phyloP scores from a whole-genome alignment of 2,888 invertebrate genomes.

The Agrilus biguttatus region DNA sequence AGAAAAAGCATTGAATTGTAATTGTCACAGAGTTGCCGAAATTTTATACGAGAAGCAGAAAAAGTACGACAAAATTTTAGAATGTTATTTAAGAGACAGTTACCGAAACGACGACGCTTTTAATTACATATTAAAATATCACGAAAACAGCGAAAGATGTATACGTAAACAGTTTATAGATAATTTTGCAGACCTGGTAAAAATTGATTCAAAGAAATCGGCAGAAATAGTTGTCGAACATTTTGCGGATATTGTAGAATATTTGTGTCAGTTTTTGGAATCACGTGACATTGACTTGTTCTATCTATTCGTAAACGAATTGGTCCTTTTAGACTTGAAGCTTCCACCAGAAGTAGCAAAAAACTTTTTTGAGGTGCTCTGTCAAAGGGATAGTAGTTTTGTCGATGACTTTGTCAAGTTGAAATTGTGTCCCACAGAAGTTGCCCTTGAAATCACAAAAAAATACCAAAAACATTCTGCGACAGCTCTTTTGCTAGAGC shows the following conservation, averaged over 20 bases:
- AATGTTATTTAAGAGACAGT: conserved; percentile 52
- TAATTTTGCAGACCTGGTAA: conserved; percentile 38
- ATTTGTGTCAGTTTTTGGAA: conserved; percentile 32
- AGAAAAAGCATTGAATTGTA: conserved; percentile 45
- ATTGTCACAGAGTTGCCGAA: conserved; percentile 58
- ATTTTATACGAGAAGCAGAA: conserved; percentile 45
- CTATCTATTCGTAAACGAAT: conserved; percentile 44
- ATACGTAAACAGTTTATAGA: conserved; percentile 32
- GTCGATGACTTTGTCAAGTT: conserved; percentile 39
- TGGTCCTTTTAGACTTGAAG: conserved; percentile 28
- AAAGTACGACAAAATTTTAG: conserved; percentile 47
- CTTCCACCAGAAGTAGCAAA: conserved; percentile 38
- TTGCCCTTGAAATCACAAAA: conserved; percentile 48
- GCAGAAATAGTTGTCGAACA: conserved; percentile 46
- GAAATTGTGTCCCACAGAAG: conserved; percentile 46
- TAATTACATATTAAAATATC: conserved; percentile 37
- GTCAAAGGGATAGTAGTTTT: conserved; percentile 36
- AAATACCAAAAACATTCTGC: conserved; percentile 47
- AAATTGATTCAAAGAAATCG: conserved; percentile 45
- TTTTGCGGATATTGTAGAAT: conserved; percentile 33
- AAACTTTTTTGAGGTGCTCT: conserved; percentile 47
- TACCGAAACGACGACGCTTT: conserved; percentile 47
- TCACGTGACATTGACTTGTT: conserved; percentile 27
- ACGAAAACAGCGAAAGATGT: conserved; percentile 27
- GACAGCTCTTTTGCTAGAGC: conserved; percentile 59